These are phyloP conservation scores for Drosophila lacertosa DNA, from an alignment of 1,140 invertebrate genomes.

Conservation along the genomic window DNA sequence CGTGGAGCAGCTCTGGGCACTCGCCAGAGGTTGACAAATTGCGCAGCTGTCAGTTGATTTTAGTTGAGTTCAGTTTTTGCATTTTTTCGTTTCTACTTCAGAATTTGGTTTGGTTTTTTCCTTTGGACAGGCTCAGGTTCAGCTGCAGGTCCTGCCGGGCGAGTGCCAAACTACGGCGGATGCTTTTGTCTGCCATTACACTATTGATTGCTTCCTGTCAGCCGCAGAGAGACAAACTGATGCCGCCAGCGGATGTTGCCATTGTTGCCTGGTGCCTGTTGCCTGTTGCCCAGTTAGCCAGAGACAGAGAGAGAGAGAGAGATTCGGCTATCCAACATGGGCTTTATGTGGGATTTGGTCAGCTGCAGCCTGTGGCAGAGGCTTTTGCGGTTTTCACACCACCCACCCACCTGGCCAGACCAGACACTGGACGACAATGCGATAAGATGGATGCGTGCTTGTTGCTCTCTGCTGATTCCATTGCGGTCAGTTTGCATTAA, in stretches of 20 bases:
- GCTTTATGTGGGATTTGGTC: slow-evolving; percentile 38
- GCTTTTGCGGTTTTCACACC: slow-evolving; percentile 54
- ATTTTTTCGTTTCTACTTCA: slow-evolving; percentile 18
- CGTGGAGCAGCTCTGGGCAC: not conserved
- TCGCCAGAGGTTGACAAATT: slow-evolving; percentile 71
- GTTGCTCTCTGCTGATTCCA: slow-evolving; percentile 42
- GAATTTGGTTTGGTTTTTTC: slow-evolving; percentile 12
- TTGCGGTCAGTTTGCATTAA: slow-evolving; percentile 37
- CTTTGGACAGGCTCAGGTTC: not conserved
- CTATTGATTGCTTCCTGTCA: slow-evolving; percentile 83
- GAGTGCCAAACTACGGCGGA: slow-evolving; percentile 64
- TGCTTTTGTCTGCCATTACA: slow-evolving; percentile 81
- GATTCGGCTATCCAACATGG: slow-evolving; percentile 19
- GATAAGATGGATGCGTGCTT: slow-evolving; percentile 26
- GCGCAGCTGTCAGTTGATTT: slow-evolving; percentile 38
- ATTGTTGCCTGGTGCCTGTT: slow-evolving; percentile 27
- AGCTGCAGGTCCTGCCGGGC: slow-evolving; percentile 28
- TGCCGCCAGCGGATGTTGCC: slow-evolving; percentile 62
- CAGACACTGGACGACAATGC: not conserved
- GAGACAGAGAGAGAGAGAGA: not conserved
- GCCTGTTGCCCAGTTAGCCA: slow-evolving; percentile 3
- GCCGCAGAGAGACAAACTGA: slow-evolving; percentile 68
- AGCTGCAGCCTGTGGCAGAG: slow-evolving; percentile 34
- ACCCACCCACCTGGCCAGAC: slow-evolving; percentile 4
- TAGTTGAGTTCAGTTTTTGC: slow-evolving; percentile 27